Conservation (phyloP, 2,113 vertebrate species). For the Salvelinus alpinus region DNA sequence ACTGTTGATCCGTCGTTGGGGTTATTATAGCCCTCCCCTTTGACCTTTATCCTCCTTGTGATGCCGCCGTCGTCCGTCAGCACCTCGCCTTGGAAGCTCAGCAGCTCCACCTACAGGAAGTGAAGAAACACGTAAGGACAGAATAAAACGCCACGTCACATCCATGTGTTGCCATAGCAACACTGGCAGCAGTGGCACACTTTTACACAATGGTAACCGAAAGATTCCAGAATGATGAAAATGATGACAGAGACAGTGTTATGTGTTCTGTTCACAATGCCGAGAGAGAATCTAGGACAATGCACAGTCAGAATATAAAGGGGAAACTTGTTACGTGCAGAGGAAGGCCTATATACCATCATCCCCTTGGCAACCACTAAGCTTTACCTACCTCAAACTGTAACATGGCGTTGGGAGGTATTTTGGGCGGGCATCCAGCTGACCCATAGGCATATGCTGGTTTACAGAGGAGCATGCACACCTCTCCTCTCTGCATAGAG, state of each 20-base stretch:
- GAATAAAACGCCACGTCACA: background rate
- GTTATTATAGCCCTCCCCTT: constrained; percentile 88
- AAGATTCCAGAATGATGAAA: too few species aligned
- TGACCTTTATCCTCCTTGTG: constrained; percentile 88
- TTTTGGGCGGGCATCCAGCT: constrained; percentile 86
- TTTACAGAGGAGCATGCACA: constrained; percentile 87
- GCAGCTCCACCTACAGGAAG: constrained; percentile 83
- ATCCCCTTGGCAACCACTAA: background rate
- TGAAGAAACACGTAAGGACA: background rate
- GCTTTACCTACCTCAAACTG: constrained; percentile 81
- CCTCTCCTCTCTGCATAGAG: constrained; percentile 91
- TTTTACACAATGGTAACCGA: too few species aligned
- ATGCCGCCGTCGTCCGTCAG: constrained; percentile 91
- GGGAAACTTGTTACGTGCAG: background rate
- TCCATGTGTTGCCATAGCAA: constrained; percentile 2
- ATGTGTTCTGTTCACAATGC: too few species aligned
- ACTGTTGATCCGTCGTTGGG: constrained; percentile 91
- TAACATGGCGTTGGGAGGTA: constrained; percentile 86
- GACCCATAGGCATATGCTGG: constrained; percentile 89
- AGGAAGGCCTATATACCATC: background rate
- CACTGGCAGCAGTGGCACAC: background rate
- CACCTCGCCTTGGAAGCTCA: constrained; percentile 89
- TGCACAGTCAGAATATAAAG: too few species aligned
- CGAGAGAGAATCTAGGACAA: too few species aligned
- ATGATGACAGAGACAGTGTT: too few species aligned